phyloP scores from a whole-genome alignment of 1,140 invertebrate species.

The Oncopeltus fasciatus region DNA sequence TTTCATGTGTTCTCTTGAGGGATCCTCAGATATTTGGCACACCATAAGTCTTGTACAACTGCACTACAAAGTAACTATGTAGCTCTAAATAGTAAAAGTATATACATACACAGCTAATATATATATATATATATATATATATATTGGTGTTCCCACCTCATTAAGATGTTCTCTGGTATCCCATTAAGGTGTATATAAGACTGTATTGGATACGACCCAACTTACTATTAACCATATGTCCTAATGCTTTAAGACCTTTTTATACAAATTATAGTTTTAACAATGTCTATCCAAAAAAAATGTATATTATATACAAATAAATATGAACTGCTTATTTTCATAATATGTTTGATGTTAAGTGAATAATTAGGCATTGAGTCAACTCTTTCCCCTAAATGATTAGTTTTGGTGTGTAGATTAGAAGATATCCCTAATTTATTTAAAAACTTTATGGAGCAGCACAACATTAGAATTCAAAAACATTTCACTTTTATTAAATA shows the following conservation, averaged over 20 bases:
- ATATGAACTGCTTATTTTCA: conserved; percentile 9
- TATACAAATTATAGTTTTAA: conserved; percentile 1
- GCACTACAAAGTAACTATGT: too few species aligned
- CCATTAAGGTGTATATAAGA: conserved; percentile 9
- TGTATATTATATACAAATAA: neutral
- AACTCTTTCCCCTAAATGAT: too few species aligned
- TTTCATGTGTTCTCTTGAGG: too few species aligned
- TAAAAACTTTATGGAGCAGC: too few species aligned
- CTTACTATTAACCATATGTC: neutral
- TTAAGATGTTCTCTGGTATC: conserved; percentile 9
- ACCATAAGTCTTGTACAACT: too few species aligned
- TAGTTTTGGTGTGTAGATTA: too few species aligned
- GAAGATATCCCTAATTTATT: too few species aligned
- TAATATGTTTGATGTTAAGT: neutral
- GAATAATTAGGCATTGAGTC: neutral
- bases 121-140: neutral
- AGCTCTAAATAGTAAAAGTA: too few species aligned
- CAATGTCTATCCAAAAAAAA: conserved; percentile 2
- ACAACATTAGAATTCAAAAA: too few species aligned
- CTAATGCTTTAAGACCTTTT: conserved; percentile 6
- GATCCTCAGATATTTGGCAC: too few species aligned
- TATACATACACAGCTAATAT: too few species aligned
- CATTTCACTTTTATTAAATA: too few species aligned
- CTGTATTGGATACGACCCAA: conserved; percentile 7
- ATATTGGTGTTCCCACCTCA: conserved; percentile 4